A percentile compares a stretch with the other conserved stretches of the same genome.
These are phyloP conservation scores for Taenaris catops DNA, from an alignment of 2,888 invertebrate genomes.

Conservation along the genomic window DNA sequence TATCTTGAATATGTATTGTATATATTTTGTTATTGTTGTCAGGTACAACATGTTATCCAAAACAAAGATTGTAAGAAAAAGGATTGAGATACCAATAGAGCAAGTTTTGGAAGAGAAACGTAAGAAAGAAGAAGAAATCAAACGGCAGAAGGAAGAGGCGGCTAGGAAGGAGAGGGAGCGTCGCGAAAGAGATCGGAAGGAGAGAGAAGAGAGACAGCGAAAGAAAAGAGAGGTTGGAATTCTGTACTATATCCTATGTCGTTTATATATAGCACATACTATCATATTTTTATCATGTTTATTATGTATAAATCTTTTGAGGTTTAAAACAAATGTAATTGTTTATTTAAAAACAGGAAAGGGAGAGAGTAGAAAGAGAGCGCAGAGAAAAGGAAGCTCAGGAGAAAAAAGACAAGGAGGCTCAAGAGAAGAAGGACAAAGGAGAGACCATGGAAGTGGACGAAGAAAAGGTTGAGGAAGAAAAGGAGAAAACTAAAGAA, in stretches of 20 bases:
- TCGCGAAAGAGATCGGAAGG: slow-evolving; percentile 42
- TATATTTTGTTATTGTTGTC: too few relatives aligned
- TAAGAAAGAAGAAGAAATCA: slow-evolving; percentile 46
- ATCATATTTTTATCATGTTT: too few relatives aligned
- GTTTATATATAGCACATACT: too few relatives aligned
- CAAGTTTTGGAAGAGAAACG: slow-evolving; percentile 65
- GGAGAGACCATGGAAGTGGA: slow-evolving; percentile 26
- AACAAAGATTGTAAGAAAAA: slow-evolving; percentile 60
- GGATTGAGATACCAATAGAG: slow-evolving; percentile 63
- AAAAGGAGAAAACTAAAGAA: slow-evolving; percentile 35
- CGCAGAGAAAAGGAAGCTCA: slow-evolving; percentile 26
- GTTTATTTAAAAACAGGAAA: slow-evolving; percentile 34
- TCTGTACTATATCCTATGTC: too few relatives aligned
- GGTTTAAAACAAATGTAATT: too few relatives aligned
- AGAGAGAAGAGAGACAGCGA: slow-evolving; percentile 55
- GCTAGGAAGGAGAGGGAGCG: slow-evolving; percentile 39
- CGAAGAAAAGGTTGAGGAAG: slow-evolving; percentile 22
- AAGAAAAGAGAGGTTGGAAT: slow-evolving; percentile 68
- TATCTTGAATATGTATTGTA: too few relatives aligned
- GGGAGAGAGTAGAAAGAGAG: slow-evolving; percentile 42
- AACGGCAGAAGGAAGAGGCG: slow-evolving; percentile 48
- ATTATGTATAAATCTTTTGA: too few relatives aligned
- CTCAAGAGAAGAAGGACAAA: slow-evolving; percentile 28
- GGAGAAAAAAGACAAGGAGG: slow-evolving; percentile 25
- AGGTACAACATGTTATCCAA: slow-evolving; percentile 69